Evolutionary conservation across 2,888 invertebrate genomes (phyloP), one percentile per base, ranked within the genome.

Genomic region (Hydropsyche betteni): DNA sequence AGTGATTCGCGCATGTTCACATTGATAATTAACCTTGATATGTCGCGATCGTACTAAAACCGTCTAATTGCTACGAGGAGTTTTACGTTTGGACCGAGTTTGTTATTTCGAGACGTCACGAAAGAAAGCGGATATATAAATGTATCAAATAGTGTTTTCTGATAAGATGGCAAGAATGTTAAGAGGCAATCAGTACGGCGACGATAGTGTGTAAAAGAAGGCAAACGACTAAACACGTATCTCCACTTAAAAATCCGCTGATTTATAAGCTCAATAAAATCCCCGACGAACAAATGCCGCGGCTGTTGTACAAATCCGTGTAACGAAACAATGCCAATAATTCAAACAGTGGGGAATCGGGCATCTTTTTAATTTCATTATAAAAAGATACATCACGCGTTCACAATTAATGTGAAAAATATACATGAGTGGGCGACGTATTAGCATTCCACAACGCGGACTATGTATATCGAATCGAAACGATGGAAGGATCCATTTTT

Each of bases 321-420:
- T 70, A 53, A 70, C 44, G 70, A 53, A 70, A 53, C 70, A 70
- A 70, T 70, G 53, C 53, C 70, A 70, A 70, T 70, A 70, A 70
- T 53, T 70, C 70, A 70, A 70, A 70, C 70, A 70, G 70, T 70
- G 52, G 70, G 70, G 55, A 14, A 50, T 69, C 69, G 38, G 44
- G 34, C 69, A 44, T 69, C 51, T 69, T 50, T 69, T 69, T 69
- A 69, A 69, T 64, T 64, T 64, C 64, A 64, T 64, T 64, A 64
- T 64, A 64, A 12, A 34, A 64, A 64, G 64, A 64, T 64, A 64
- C 64, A 34, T 64, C 64, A 34, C 64, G 64, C 64, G 64, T 36
- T 34, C 24, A 64, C 64, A 64, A 64, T 64, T 64, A 64, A 64
- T n/a, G 64, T 64, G 64, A 64, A 64, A 64, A 64, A 64, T 64